Base-by-base conservation (phyloP, 2,888 invertebrate genomes). In the Idaea biselata region DNA sequence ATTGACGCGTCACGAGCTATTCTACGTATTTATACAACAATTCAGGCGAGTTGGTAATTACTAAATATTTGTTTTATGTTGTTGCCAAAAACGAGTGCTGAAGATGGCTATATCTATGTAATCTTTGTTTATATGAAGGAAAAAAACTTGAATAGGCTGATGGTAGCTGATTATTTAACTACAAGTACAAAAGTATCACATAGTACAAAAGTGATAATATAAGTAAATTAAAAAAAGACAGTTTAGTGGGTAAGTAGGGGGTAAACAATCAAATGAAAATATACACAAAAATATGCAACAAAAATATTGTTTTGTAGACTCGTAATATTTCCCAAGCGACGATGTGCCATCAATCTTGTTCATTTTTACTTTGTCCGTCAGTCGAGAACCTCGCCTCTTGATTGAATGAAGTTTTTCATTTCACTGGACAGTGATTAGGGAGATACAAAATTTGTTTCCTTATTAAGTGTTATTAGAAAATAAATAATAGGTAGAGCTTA, bases 311-410 rank as follows among this genome's bases (percentile, higher is more conserved):
- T 56, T 56, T 18, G 7, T 60, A 62, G 60, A 58, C 64, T 60
- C 61, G 66, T 59, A 68, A 65, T 67, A 65, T 69, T 70, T 68
- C 65, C 65, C 60, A 60, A 62, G 63, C 67, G 73, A 71, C 75
- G 80, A 77, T 76, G 73, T 71, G 64, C 72, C 77, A 85, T 84
- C 83, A 78, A 84, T 85, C 85, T 80, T 79, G 72, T 68, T 83
- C 80, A 84, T 83, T 84, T 84, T 82, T 79, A 73, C 76, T 74
- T 66, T 67, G 64, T 65, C 63, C 68, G 71, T 63, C 67, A 70
- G 69, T 65, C 65, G 72, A 73, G 65, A 73, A 72, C 72, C 71
- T 68, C 69, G 70, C 64, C 74, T 11, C 74, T 76, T 80, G 79
- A 81, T 80, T 82, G 77, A 75, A 79, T 74, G 74, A 69, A 73